Conservation (phyloP, 2,797 vertebrate species). For the Chromis chromis region DNA sequence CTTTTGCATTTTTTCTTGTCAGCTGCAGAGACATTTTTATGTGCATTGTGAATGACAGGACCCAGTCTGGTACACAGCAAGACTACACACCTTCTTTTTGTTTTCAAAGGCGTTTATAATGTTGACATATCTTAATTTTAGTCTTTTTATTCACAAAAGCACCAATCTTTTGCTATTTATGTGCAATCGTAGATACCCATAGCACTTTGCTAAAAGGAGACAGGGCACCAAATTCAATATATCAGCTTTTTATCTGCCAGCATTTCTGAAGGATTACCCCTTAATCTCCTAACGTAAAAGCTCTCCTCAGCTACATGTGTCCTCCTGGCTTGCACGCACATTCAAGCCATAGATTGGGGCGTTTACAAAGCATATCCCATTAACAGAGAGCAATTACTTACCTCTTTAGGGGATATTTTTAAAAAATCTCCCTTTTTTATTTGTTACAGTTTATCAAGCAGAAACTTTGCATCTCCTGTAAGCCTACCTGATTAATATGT, state of each 20-base stretch:
- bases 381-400: constrained; percentile 68
- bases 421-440: constrained; percentile 53
- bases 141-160: constrained; percentile 29
- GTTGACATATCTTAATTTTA: constrained; percentile 36
- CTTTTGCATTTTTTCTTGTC: background rate
- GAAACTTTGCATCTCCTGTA: constrained; percentile 66
- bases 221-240: constrained; percentile 54
- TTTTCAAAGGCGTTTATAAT: constrained; percentile 38
- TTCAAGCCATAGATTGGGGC: constrained; percentile 52
- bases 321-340: constrained; percentile 56
- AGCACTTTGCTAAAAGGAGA: constrained; percentile 34
- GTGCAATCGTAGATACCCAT: constrained; percentile 22
- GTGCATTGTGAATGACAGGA: constrained; percentile 50
- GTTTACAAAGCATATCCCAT: constrained; percentile 59
- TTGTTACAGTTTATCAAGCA: constrained; percentile 70
- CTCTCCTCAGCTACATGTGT: constrained; percentile 56
- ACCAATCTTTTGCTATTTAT: constrained; percentile 24
- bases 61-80: constrained; percentile 18
- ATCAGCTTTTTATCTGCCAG: constrained; percentile 60
- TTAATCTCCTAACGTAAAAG: constrained; percentile 60
- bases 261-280: constrained; percentile 68
- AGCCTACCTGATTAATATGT: constrained; percentile 73
- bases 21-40: constrained; percentile 33
- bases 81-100: constrained; percentile 26
- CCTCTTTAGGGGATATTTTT: constrained; percentile 61